A percentile compares a stretch with the other conserved stretches of the same genome.
These are phyloP conservation scores for Balanococcus diminutus DNA, from an alignment of 2,888 invertebrate genomes.

Conservation along the genomic window DNA sequence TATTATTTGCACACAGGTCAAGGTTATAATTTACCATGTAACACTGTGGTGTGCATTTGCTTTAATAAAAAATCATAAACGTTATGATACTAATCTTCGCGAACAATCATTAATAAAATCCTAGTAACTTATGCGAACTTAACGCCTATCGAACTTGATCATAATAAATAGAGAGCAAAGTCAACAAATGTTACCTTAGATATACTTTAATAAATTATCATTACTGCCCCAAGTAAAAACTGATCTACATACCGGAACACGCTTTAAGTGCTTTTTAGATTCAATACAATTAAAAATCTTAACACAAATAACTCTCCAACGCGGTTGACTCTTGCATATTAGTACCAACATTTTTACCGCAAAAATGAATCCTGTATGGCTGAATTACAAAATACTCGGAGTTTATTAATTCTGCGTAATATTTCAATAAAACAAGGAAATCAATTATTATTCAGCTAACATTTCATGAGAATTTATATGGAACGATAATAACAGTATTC, in stretches of 20 bases:
- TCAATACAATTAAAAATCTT: slow-evolving; percentile 31
- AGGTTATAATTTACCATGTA: neutral
- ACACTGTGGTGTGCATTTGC: neutral
- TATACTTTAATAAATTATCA: slow-evolving; percentile 36
- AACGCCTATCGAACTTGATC: slow-evolving; percentile 31
- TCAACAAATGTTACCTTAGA: slow-evolving; percentile 41
- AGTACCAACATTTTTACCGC: neutral
- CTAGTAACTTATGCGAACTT: slow-evolving; percentile 3
- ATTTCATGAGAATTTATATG: slow-evolving; percentile 35
- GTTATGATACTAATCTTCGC: neutral
- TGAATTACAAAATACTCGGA: slow-evolving; percentile 22
- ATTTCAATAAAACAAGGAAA: slow-evolving; percentile 43
- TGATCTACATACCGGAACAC: slow-evolving; percentile 42
- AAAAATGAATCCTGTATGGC: slow-evolving; percentile 21
- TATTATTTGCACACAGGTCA: neutral
- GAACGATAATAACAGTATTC: slow-evolving; percentile 36
- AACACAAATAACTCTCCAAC: slow-evolving; percentile 7
- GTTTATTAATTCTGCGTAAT: slow-evolving; percentile 35
- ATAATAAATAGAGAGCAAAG: slow-evolving; percentile 30
- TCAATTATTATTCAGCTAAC: slow-evolving; percentile 37
- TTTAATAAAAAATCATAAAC: neutral
- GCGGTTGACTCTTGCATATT: neutral
- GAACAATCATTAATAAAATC: slow-evolving; percentile 29
- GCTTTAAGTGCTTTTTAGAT: slow-evolving; percentile 41
- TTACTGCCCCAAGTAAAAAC: slow-evolving; percentile 26